Percentiles rank a stretch among this genome's conserved stretches.
phyloP scores from a whole-genome alignment of 2,888 invertebrate species.

The Pseudococcus viburni region DNA sequence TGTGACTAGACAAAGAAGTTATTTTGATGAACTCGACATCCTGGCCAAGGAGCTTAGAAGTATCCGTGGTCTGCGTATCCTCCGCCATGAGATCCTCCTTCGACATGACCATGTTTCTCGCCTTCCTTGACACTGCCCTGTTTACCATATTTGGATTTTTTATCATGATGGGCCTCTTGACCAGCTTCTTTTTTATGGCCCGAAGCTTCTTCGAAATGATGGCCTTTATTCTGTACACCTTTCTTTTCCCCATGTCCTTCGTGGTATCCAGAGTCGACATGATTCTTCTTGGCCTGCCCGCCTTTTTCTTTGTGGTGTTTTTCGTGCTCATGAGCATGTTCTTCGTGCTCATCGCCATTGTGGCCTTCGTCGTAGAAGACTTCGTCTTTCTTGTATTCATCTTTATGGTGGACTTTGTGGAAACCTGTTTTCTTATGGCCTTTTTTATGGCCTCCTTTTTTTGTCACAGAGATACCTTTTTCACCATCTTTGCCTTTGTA shows the following conservation, averaged over 20 bases:
- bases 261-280: slow-evolving; percentile 74
- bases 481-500: slow-evolving; percentile 74
- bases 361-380: slow-evolving; percentile 83
- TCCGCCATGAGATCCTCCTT: slow-evolving; percentile 68
- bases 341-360: slow-evolving; percentile 78
- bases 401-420: slow-evolving; percentile 82
- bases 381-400: slow-evolving; percentile 84
- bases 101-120: slow-evolving; percentile 73
- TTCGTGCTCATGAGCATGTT: slow-evolving; percentile 76
- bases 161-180: slow-evolving; percentile 74
- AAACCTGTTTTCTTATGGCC: slow-evolving; percentile 81
- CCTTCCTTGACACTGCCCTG: slow-evolving; percentile 74
- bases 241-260: slow-evolving; percentile 75
- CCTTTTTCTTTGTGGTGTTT: slow-evolving; percentile 76
- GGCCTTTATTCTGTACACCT: slow-evolving; percentile 76
- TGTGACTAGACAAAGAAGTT: slow-evolving; percentile 36
- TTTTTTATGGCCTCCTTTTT: slow-evolving; percentile 78
- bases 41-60: neutral
- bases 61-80: slow-evolving; percentile 54
- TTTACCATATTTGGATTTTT: slow-evolving; percentile 75
- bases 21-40: neutral
- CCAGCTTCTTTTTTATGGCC: slow-evolving; percentile 77
- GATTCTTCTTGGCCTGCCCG: slow-evolving; percentile 75
- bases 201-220: slow-evolving; percentile 74
- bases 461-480: slow-evolving; percentile 76